Base-by-base conservation (phyloP, 35 echinoderm and acorn worm species). In the Amphiura filiformis region DNA sequence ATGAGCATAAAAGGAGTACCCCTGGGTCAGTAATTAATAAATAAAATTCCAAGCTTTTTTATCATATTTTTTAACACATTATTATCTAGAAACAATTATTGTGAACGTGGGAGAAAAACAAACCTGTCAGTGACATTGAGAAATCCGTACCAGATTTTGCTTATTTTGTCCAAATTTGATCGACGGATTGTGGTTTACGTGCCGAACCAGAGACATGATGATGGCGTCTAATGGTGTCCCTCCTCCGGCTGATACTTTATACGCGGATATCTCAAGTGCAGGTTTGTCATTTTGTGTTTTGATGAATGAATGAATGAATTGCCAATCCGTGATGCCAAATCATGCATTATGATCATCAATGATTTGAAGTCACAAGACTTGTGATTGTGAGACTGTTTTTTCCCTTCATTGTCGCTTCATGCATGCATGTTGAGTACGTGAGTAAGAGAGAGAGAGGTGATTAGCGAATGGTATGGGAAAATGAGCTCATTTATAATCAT, bases 191-290 rank as follows among this genome's bases (percentile, higher is more conserved):
- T 52, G 20, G 7, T 52, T 52, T 52, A n/a, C n/a, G n/a, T 52
- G 44, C 44, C 44, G 7, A 52, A 52, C 7, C 34, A 33, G 75
- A 87, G 56, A 75, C 30, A 88, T 40, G 39, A 89, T 40, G 80
- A 81, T 82, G 79, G 56, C 80, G 38, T 70, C 80, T 31, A 90
- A 90, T 65, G 88, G 88, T 20, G 64, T 90, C 38, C 88, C 88
- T 39, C 79, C 88, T 14, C 80, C 79, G 26, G 79, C 61, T 1
- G 88, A 90, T 75, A 81, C 57, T 31, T 39, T 90, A 22, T 90
- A 90, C 34, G 81, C 88, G 32, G 88, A 76, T 65, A 90, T 90
- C 0, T 78, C 56, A 37, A 84, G 78, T 30, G 81, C 88, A 90
- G 88, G 88, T 84, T n/a, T n/a, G n/a, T n/a, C n/a, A n/a, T n/a